Evolutionary conservation across 2,888 invertebrate genomes (phyloP).

Genomic region (Tromatobia lineatoria): DNA sequence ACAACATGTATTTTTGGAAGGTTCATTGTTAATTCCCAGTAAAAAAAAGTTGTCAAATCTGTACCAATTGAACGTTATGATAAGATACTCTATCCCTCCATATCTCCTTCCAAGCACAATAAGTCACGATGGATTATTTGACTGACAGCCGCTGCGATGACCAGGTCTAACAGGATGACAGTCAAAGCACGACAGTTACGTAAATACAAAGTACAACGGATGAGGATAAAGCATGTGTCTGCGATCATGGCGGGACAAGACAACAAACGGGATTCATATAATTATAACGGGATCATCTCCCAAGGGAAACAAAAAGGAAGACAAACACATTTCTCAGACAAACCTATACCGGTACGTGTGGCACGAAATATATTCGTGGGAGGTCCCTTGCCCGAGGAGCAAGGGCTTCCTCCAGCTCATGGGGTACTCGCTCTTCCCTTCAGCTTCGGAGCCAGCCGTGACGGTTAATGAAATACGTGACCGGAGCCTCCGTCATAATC

Average conservation of each 20-base stretch:
- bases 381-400: conserved; percentile 28
- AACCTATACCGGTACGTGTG: conserved; percentile 19
- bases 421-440: conserved; percentile 67
- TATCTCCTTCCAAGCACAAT: not conserved
- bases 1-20: conserved; percentile 10
- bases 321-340: conserved; percentile 80
- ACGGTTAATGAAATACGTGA: conserved; percentile 85
- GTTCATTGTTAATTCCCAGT: conserved; percentile 14
- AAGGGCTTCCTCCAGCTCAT: conserved; percentile 8
- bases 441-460: conserved; percentile 75
- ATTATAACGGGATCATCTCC: conserved; percentile 81
- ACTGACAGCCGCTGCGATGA: not conserved
- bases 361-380: conserved; percentile 10
- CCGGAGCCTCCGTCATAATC: conserved; percentile 84
- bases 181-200: conserved; percentile 39
- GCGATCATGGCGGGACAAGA: conserved; percentile 46
- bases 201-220: conserved; percentile 22
- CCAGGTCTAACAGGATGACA: not conserved
- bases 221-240: conserved; percentile 17
- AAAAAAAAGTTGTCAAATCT: not conserved
- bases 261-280: conserved; percentile 78
- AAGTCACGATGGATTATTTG: not conserved
- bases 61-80: not conserved
- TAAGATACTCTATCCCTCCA: not conserved
- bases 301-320: conserved; percentile 77